Base-by-base conservation (phyloP, 2,888 invertebrate genomes). In the Schrankia costaestrigalis region DNA sequence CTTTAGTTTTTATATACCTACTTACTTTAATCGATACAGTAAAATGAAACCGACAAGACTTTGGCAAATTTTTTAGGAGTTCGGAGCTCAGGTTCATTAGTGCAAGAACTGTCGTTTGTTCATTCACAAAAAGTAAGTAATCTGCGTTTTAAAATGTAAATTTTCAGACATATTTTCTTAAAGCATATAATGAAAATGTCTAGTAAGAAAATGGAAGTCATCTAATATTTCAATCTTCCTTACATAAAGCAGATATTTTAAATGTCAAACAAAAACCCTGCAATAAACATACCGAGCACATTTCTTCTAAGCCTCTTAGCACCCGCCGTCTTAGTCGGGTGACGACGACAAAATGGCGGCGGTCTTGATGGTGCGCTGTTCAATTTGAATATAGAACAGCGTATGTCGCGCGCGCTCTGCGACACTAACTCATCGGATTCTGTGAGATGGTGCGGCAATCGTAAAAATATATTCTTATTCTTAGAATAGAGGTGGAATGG, bases 301-400 rank as follows among this genome's bases (percentile, higher is more conserved):
- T 73, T 75, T 67, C 53, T 56, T 56, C 50, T 76, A 75, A 76
- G 72, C 73, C 56, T 59, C 73, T 76, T 78, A 77, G 47, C 51
- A 68, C 64, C 69, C 56, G 81, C 82, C 82, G 80, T 81, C 80
- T 82, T 73, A 71, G 65, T 46, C 56, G 52, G 43, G 58, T 71
- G 79, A 78, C 72, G 72, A 78, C 75, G 71, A 78, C 81, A 84
- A 83, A 84, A 85, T 84, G 84, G 83, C 81, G 77, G 63, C 72
- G 71, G 72, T 75, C 75, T 69, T 56, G 67, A 68, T 70, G 65
- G 56, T 66, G 63, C 67, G 70, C 65, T 72, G 77, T 85, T 81
- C 82, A 84, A 85, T 85, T 85, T 85, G 85, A 85, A 85, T 85
- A 85, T 84, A 84, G 81, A 84, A 73, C 82, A 85, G 84, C 85